A percentile compares a stretch with the other conserved stretches of the same genome.
These are phyloP conservation scores for Arctocebus calabarensis DNA, from an alignment of 2,797 vertebrate genomes.

Conservation along the genomic window DNA sequence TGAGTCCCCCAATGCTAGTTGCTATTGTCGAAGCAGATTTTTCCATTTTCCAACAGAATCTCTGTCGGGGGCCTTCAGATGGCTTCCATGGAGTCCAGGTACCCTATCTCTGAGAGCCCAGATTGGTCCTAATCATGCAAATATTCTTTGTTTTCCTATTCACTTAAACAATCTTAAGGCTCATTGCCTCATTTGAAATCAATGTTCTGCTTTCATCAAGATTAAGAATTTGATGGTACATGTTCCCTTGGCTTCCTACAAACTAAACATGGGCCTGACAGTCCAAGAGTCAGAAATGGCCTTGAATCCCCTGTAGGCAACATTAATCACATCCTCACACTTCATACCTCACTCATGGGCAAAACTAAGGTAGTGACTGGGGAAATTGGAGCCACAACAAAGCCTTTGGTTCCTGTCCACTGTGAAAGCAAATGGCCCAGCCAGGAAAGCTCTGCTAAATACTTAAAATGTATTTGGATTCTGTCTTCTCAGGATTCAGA, in stretches of 20 bases:
- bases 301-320: neutral
- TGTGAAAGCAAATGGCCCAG: neutral
- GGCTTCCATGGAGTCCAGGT: neutral
- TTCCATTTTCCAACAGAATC: slow-evolving; percentile 57
- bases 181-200: neutral
- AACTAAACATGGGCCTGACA: neutral
- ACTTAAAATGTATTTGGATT: slow-evolving; percentile 23
- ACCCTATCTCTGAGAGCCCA: neutral
- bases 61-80: neutral
- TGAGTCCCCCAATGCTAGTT: slow-evolving; percentile 34
- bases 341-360: neutral
- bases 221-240: neutral
- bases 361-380: neutral
- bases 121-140: neutral
- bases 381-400: neutral
- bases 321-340: neutral
- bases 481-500: neutral
- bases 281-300: neutral
- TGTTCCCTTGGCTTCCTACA: neutral
- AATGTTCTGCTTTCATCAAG: slow-evolving; percentile 36
- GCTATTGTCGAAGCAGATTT: neutral
- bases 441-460: slow-evolving; percentile 2
- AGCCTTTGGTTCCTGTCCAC: neutral
- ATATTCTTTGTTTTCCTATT: neutral
- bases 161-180: neutral